Evolutionary conservation across 2,113 vertebrate genomes (phyloP).

Genomic region (Pipra filicauda): DNA sequence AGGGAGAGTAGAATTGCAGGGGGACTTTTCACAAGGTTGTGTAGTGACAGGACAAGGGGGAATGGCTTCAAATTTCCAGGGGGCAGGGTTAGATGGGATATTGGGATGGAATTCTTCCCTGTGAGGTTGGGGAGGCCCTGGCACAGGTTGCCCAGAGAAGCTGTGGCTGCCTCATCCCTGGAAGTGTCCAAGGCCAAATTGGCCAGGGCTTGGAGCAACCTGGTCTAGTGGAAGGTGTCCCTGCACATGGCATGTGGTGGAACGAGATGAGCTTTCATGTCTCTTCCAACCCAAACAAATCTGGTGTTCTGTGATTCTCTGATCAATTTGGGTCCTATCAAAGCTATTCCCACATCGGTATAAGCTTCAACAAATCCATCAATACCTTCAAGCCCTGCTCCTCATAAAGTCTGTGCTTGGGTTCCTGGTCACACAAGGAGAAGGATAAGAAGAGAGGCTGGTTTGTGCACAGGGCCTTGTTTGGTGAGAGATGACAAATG

Average conservation of each 20-base stretch:
- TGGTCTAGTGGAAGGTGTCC: not conserved
- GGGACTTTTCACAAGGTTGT: not conserved
- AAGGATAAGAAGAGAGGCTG: not conserved
- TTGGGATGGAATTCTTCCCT: not conserved
- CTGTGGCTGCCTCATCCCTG: not conserved
- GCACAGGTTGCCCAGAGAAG: not conserved
- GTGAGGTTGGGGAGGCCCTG: not conserved
- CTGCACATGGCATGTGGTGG: not conserved
- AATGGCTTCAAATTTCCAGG: not conserved
- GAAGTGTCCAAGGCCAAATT: not conserved
- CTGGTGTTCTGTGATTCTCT: not conserved
- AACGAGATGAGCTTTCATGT: not conserved
- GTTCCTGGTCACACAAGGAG: not conserved
- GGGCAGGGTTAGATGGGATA: not conserved
- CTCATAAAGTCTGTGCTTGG: fast-evolving
- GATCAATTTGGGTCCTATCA: not conserved
- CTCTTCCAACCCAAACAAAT: not conserved
- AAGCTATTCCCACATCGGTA: not conserved
- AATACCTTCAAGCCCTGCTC: not conserved
- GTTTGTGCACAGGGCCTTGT: not conserved
- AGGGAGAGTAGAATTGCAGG: not conserved
- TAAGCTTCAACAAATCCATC: not conserved
- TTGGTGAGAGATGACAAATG: not conserved
- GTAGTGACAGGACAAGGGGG: too few relatives aligned
- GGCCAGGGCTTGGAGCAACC: fast-evolving